These are phyloP conservation scores for Zeugodacus cucurbitae DNA, from an alignment of 1,140 invertebrate genomes.

Conservation along the genomic window DNA sequence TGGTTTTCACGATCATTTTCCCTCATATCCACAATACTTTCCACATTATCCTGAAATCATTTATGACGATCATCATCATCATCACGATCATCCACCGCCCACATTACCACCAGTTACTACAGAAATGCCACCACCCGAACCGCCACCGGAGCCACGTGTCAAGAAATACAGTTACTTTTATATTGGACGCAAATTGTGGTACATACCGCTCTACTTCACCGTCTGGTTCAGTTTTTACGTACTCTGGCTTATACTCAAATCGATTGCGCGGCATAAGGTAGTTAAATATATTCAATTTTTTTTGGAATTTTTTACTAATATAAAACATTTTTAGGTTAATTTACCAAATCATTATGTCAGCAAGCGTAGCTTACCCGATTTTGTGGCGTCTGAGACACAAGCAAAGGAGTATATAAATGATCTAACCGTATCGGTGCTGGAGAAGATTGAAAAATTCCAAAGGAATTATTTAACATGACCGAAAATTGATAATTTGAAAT, in stretches of 20 bases:
- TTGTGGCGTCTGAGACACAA: slow-evolving; percentile 45
- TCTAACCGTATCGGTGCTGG: slow-evolving; percentile 60
- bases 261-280: slow-evolving; percentile 81
- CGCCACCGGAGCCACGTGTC: slow-evolving; percentile 73
- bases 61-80: slow-evolving; percentile 68
- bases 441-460: slow-evolving; percentile 63
- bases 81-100: slow-evolving; percentile 64
- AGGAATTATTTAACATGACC: slow-evolving; percentile 55
- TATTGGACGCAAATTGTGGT: slow-evolving; percentile 83
- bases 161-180: slow-evolving; percentile 86
- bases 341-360: slow-evolving; percentile 63
- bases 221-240: slow-evolving; percentile 86
- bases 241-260: slow-evolving; percentile 80
- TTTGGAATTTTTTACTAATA: neutral
- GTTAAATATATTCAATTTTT: slow-evolving; percentile 49
- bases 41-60: slow-evolving; percentile 66
- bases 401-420: slow-evolving; percentile 58
- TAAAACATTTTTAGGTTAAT: slow-evolving; percentile 52
- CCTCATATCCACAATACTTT: slow-evolving; percentile 57
- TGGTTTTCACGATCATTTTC: slow-evolving; percentile 62
- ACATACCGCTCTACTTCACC: slow-evolving; percentile 84
- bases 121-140: slow-evolving; percentile 64
- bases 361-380: slow-evolving; percentile 51
- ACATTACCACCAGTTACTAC: slow-evolving; percentile 66
- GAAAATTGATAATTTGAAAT: neutral